Percentiles rank a stretch among this genome's conserved stretches.
phyloP scores from a whole-genome alignment of 2,113 vertebrate species.

The Himantopus leucocephalus region DNA sequence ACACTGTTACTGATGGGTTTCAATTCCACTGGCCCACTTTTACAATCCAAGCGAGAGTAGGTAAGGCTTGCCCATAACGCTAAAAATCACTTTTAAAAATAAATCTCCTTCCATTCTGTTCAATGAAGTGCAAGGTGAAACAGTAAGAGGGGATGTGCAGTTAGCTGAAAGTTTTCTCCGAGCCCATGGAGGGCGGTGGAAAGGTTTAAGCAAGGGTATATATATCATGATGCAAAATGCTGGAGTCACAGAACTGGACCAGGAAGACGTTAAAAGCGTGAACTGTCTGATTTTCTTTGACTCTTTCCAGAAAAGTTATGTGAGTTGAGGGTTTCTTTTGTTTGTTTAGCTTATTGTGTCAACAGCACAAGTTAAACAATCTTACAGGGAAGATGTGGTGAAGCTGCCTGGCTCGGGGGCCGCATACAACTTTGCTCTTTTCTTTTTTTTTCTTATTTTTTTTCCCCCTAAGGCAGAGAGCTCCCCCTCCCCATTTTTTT shows the following conservation, averaged over 20 bases:
- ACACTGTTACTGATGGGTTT: neutral
- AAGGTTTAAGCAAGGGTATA: neutral
- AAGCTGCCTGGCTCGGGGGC: slow-evolving; percentile 18
- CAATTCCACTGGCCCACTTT: neutral
- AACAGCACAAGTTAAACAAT: slow-evolving; percentile 17
- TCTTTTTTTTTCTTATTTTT: neutral
- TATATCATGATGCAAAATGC: neutral
- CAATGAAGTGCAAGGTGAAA: neutral
- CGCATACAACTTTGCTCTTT: neutral
- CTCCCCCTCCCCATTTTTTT: slow-evolving; percentile 48
- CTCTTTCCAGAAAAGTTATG: slow-evolving; percentile 14
- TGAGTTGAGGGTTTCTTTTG: neutral
- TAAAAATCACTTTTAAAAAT: neutral
- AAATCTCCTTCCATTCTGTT: neutral
- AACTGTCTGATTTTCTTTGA: neutral
- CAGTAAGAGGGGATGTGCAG: neutral
- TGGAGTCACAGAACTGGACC: neutral
- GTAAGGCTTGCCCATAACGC: neutral
- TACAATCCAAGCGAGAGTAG: neutral
- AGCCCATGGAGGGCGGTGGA: neutral
- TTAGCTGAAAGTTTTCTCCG: neutral
- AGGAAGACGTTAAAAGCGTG: neutral
- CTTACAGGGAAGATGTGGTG: neutral
- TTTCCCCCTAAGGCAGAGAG: slow-evolving; percentile 20
- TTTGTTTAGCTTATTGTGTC: slow-evolving; percentile 51